A percentile compares a stretch with the other conserved stretches of the same genome.
Conservation (phyloP, 2,113 vertebrate genomes). For the Crotalus helleri region DNA sequence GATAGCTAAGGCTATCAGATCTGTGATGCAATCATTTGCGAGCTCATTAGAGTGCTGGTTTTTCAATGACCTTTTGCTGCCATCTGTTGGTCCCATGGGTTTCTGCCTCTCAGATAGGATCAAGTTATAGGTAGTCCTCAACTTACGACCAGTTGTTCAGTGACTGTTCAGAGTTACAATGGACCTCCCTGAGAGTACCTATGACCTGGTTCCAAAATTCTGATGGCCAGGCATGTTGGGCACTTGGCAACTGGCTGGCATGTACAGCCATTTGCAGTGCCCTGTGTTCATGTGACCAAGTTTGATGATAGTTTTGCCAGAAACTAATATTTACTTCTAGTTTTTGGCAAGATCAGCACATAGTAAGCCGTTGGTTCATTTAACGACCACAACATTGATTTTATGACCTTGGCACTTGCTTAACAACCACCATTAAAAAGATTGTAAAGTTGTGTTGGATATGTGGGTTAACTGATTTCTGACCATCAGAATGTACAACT, state of each 20-base stretch:
- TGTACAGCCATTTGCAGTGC: neutral
- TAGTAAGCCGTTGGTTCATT: neutral
- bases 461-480: neutral
- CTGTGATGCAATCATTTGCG: neutral
- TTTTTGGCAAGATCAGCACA: neutral
- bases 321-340: neutral
- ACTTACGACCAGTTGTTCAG: neutral
- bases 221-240: neutral
- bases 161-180: neutral
- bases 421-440: neutral
- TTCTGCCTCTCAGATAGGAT: neutral
- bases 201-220: neutral
- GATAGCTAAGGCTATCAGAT: neutral
- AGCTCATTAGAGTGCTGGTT: neutral
- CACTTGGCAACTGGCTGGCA: neutral
- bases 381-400: neutral
- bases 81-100: neutral
- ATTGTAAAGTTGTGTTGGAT: neutral
- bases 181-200: neutral
- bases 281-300: too few relatives aligned
- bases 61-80: neutral
- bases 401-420: neutral
- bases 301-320: too few relatives aligned
- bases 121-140: neutral
- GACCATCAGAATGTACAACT: neutral